Conservation (phyloP, 2,113 vertebrate genomes). For the Anhinga rufa region DNA sequence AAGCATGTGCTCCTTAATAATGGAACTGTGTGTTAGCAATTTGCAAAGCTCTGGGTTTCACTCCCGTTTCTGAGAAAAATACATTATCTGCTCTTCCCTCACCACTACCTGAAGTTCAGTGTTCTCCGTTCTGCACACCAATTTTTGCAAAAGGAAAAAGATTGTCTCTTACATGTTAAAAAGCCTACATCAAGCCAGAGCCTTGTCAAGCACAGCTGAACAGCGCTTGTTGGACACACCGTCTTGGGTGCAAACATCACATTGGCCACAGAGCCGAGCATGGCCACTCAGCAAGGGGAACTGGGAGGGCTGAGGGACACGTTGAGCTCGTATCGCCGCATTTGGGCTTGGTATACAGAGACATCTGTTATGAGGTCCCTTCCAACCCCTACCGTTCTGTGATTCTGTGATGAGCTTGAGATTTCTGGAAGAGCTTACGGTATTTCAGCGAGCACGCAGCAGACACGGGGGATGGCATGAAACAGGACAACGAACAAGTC, state of each 20-base stretch:
- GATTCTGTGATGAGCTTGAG: background rate
- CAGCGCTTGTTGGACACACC: background rate
- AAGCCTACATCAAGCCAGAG: background rate
- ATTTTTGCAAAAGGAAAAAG: background rate
- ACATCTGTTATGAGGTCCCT: fast-evolving
- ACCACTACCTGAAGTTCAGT: background rate
- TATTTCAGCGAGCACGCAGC: background rate
- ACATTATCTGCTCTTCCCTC: background rate
- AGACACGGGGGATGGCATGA: background rate
- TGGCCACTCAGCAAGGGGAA: fast-evolving
- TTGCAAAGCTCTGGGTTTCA: background rate
- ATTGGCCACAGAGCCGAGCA: fast-evolving
- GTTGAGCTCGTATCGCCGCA: fast-evolving
- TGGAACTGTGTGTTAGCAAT: background rate
- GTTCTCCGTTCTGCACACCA: background rate
- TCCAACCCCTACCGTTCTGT: too few species aligned
- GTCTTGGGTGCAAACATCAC: background rate
- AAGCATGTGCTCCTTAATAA: background rate
- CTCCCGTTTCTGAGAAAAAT: background rate
- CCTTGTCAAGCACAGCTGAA: background rate
- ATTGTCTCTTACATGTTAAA: background rate
- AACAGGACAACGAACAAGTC: background rate
- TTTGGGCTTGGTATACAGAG: background rate
- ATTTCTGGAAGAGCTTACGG: background rate
- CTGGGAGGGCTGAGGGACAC: background rate